phyloP scores from a whole-genome alignment of 2,888 invertebrate genomes.

The Punctoribates punctum region DNA sequence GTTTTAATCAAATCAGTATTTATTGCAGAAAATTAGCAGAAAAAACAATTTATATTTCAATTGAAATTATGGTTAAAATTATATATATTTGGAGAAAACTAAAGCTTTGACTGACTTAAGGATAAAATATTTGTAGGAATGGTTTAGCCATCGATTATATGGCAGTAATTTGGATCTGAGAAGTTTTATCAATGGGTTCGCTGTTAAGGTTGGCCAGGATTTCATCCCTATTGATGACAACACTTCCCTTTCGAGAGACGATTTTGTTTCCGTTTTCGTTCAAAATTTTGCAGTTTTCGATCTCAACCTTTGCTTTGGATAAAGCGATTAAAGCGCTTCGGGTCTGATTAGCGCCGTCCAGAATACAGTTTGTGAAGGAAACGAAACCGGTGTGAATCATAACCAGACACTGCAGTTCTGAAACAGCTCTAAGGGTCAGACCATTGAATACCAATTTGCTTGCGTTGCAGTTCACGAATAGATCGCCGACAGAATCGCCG shows the following conservation, averaged over 20 bases:
- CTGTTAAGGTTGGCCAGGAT: too few relatives aligned
- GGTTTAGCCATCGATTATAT: background rate
- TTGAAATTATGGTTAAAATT: background rate
- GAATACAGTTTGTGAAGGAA: constrained; percentile 42
- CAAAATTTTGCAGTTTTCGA: constrained; percentile 23
- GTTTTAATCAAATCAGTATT: constrained; percentile 1
- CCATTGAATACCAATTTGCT: constrained; percentile 44
- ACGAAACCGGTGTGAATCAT: constrained; percentile 46
- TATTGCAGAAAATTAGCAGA: background rate
- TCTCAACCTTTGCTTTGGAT: constrained; percentile 34
- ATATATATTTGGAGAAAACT: background rate
- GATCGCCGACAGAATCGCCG: constrained; percentile 45
- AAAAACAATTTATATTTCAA: background rate
- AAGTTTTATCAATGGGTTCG: too few relatives aligned
- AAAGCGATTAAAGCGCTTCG: constrained; percentile 16
- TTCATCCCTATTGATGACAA: constrained; percentile 12
- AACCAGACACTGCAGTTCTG: constrained; percentile 43
- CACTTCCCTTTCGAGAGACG: constrained; percentile 13
- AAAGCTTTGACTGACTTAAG: background rate
- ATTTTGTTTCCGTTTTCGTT: constrained; percentile 11
- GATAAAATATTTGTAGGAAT: too few relatives aligned
- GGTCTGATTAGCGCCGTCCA: constrained; percentile 42
- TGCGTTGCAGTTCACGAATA: constrained; percentile 46
- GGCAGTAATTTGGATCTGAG: background rate
- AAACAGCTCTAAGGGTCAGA: constrained; percentile 43